Base-by-base conservation (phyloP, 2,797 vertebrate species). In the Champsocephalus esox region DNA sequence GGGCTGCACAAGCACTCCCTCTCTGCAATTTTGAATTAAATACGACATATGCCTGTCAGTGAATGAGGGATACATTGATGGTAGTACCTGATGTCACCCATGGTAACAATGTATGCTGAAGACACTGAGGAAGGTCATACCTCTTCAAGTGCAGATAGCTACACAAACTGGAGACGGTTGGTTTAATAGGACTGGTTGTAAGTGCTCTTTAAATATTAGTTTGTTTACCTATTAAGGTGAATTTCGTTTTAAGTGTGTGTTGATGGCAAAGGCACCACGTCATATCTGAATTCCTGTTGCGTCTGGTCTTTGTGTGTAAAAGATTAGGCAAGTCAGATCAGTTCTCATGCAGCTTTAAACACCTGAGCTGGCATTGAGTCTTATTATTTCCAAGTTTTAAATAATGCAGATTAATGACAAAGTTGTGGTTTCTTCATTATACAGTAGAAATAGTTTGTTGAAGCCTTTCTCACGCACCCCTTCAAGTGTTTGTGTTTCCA, bases 31-130 rank as follows among this genome's bases (percentile, higher is more conserved):
- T 73, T 70, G 83, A 86, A 85, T 88, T 86, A 88, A 91, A 90
- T 85, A 76, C 49, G 19, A 87, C 89, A 70, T 84, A 81, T 84
- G 73, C 65, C 85, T 85, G 87, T 88, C 82, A 72, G 87, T 79
- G 77, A 89, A 79, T 83, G 54, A 81, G 77, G 79, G 80, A 78
- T 83, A 70, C 85, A 91, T 87, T 88, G 82, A 82, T 71, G 80
- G 78, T 73, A 78, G 88, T 87, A 81, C 85, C 82, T 86, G 82
- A 88, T 90, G 87, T 88, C 84, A 84, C 79, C 87, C 9, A 9
- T 54, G 67, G 86, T 90, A 89, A 88, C 88, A 89, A 88, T 87
- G 78, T 73, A 84, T 80, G 78, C 52, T 77, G 83, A 86, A 90
- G 88, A 90, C 74, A 75, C 49, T 46, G 76, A 84, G 79, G 73